Evolutionary conservation across 2,888 invertebrate species (phyloP).

Genomic region (Caenorhabditis afra): DNA sequence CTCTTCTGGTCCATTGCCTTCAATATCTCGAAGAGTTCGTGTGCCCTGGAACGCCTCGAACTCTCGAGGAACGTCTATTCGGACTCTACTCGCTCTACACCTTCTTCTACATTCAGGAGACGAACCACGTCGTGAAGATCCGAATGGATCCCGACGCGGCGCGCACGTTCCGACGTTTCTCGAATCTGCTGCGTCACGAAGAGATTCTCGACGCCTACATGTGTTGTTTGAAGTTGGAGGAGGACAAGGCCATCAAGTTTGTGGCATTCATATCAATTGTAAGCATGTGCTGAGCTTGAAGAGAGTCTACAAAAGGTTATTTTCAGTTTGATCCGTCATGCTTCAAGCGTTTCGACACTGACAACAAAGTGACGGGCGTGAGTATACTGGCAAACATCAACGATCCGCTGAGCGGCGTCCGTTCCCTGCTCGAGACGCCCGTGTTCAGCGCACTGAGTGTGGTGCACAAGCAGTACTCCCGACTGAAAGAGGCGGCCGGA

Average conservation of each 20-base stretch:
- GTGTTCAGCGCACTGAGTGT: conserved; percentile 1
- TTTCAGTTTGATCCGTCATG: conserved; percentile 48
- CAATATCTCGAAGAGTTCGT: conserved; percentile 34
- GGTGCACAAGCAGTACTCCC: conserved; percentile 7
- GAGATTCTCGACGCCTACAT: conserved; percentile 32
- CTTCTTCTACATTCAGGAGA: conserved; percentile 44
- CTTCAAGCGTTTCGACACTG: conserved; percentile 44
- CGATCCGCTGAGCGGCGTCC: conserved; percentile 32
- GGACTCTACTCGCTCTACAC: conserved; percentile 50
- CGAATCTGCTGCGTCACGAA: neutral
- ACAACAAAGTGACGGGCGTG: conserved; percentile 24
- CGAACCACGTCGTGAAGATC: conserved; percentile 47
- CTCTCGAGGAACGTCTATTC: conserved; percentile 41
- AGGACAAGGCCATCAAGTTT: conserved; percentile 42
- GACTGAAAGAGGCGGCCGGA: neutral
- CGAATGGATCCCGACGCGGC: conserved; percentile 52
- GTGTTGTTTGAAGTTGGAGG: conserved; percentile 18
- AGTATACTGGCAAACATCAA: conserved; percentile 26
- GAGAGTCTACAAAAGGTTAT: neutral
- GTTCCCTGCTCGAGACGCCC: neutral
- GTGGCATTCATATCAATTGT: conserved; percentile 43
- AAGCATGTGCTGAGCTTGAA: neutral
- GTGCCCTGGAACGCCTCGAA: conserved; percentile 6
- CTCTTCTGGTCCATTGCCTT: conserved; percentile 25
- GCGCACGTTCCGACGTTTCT: conserved; percentile 21